Evolutionary conservation across 2,888 invertebrate genomes (phyloP), one percentile per base, ranked within the genome.

Genomic region (Ectropis crepuscularia): DNA sequence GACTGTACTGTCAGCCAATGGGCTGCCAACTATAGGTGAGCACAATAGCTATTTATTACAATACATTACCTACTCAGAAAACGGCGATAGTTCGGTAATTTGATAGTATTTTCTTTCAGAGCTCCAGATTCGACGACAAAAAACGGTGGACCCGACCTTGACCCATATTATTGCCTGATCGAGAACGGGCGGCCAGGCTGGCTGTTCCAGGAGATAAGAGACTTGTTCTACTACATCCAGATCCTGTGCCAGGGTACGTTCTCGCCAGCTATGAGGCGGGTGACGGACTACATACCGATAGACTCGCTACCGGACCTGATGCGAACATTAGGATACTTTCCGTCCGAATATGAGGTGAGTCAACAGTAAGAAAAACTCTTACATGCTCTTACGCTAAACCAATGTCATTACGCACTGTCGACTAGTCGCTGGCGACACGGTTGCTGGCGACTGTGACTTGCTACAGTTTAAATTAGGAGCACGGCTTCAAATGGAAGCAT

Each of bases 191-290:
- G 94, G 7, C 94, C 94, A 0, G 96, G 96, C 5, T 95, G 95
- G 93, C 88, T 96, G 57, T 95, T 96, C 80, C 91, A 92, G 57
- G 96, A 96, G 85, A 94, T 97, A 79, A 93, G 95, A 71, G 96
- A 96, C 78, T 88, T 96, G 65, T 96, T 96, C 86, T 96, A 95
- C 82, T 96, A 96, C 81, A 95, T 96, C 71, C 96, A 96, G 89
- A 95, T 96, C 49, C 83, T 96, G 72, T 94, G 95, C 73, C 95
- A 96, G 78, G 96, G 96, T 5, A 95, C 96, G 53, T 94, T 95
- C 79, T 94, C 95, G 0, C 94, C 94, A 54, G 92, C 94, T 5
- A 93, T 93, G 67, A 88, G 96, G 69, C 84, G 88, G 5, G 94
- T 96, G 45, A 93, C 93, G 12, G 94, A 95, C 57, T 90, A 83